Percentiles rank a stretch among this genome's conserved stretches.
Conservation (phyloP, 2,113 vertebrate genomes). For the Neodontobutis hainanensis region DNA sequence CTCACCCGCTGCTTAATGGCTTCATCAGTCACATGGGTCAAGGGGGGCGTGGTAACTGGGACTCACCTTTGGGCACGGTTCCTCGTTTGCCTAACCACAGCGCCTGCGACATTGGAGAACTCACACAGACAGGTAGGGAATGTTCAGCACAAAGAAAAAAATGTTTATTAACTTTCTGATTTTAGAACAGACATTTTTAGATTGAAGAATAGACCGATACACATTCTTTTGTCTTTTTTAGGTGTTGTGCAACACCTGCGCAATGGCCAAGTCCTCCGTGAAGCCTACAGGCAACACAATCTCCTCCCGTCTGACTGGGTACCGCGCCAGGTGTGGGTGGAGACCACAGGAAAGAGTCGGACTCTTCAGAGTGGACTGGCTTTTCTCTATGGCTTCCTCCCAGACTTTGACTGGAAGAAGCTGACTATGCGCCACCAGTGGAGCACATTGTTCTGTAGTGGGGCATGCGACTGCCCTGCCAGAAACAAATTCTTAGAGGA, state of each 20-base stretch:
- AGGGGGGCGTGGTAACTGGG: conserved; percentile 84
- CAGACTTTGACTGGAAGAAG: conserved; percentile 90
- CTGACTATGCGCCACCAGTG: conserved; percentile 88
- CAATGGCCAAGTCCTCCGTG: conserved; percentile 87
- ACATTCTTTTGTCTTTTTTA: conserved; percentile 45
- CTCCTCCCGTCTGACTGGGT: conserved; percentile 84
- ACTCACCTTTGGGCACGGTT: conserved; percentile 84
- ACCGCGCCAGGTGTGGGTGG: conserved; percentile 87
- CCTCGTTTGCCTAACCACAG: conserved; percentile 91
- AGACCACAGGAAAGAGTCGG: conserved; percentile 93
- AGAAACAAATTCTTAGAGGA: conserved; percentile 90
- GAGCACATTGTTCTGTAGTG: conserved; percentile 92
- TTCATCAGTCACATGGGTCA: conserved; percentile 90
- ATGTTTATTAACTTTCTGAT: no score
- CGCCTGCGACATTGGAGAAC: conserved; percentile 92
- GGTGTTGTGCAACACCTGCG: conserved; percentile 92
- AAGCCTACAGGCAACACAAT: conserved; percentile 86
- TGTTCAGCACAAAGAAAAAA: not conserved
- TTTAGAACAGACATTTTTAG: no score
- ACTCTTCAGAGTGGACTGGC: conserved; percentile 93
- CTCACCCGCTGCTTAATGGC: conserved; percentile 86
- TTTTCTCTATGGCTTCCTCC: conserved; percentile 88
- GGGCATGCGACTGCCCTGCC: conserved; percentile 89
- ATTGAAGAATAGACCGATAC: no score
- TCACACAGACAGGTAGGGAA: conserved; percentile 91